phyloP scores from a whole-genome alignment of 2,888 invertebrate species.

The Philonicus albiceps region DNA sequence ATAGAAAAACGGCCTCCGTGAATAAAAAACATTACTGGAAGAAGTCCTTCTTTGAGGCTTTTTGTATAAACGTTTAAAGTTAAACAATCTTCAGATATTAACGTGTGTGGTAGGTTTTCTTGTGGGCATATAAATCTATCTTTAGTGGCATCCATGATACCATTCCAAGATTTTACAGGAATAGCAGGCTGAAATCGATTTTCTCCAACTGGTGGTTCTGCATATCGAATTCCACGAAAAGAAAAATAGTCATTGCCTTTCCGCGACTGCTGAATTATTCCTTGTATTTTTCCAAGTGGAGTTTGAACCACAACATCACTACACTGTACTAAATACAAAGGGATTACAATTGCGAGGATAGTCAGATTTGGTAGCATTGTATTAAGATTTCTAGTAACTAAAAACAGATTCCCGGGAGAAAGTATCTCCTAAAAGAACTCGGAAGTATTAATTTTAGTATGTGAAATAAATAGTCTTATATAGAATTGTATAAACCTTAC shows the following conservation, averaged over 20 bases:
- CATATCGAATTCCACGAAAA: constrained; percentile 57
- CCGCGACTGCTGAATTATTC: background rate
- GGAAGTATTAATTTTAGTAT: background rate
- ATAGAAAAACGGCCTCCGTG: constrained; percentile 55
- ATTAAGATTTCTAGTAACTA: background rate
- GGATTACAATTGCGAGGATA: background rate
- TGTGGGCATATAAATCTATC: constrained; percentile 63
- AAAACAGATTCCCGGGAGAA: background rate
- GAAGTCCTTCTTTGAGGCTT: constrained; percentile 44
- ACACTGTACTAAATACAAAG: background rate
- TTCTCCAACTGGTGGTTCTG: constrained; percentile 62
- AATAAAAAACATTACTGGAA: constrained; percentile 57
- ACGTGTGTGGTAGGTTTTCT: constrained; percentile 26
- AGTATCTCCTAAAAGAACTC: background rate
- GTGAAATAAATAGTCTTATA: background rate
- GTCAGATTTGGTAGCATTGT: background rate
- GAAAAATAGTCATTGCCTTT: constrained; percentile 34
- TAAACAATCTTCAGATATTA: constrained; percentile 70
- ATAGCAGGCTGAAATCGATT: constrained; percentile 62
- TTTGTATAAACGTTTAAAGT: constrained; percentile 69
- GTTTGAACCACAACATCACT: background rate
- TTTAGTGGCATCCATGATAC: constrained; percentile 59
- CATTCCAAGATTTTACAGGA: constrained; percentile 62
- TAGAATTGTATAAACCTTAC: too few species aligned
- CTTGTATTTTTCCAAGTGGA: background rate